A percentile compares a stretch with the other conserved stretches of the same genome.
These are phyloP conservation scores for Rhamphomyia laevipes DNA, from an alignment of 2,888 invertebrate species.

Conservation along the genomic window DNA sequence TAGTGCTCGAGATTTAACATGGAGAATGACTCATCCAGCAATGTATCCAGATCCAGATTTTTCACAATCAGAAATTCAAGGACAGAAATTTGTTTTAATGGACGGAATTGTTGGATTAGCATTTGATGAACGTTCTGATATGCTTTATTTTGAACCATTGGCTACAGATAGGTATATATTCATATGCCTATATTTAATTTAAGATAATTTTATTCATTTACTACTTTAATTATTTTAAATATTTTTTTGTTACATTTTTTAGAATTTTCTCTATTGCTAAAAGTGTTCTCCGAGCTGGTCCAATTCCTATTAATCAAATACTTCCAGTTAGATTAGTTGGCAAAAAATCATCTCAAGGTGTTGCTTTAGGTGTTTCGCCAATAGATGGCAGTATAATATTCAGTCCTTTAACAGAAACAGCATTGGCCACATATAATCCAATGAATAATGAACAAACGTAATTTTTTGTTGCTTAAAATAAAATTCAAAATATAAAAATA, in stretches of 20 bases:
- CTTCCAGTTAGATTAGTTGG: slow-evolving; percentile 67
- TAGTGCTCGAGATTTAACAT: slow-evolving; percentile 60
- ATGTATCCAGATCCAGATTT: slow-evolving; percentile 80
- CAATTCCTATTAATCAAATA: slow-evolving; percentile 54
- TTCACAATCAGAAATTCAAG: slow-evolving; percentile 59
- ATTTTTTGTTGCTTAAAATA: no score
- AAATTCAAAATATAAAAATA: not conserved
- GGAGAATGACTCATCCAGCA: slow-evolving; percentile 67
- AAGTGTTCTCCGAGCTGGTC: slow-evolving; percentile 58
- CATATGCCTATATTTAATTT: not conserved
- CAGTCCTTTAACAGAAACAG: slow-evolving; percentile 68
- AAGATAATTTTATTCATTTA: not conserved
- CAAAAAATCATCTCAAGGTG: slow-evolving; percentile 72
- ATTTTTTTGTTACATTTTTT: slow-evolving; percentile 25
- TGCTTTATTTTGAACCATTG: slow-evolving; percentile 54
- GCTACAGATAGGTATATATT: slow-evolving; percentile 47
- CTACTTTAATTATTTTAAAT: not conserved
- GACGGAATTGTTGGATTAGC: slow-evolving; percentile 57
- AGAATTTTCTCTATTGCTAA: slow-evolving; percentile 69
- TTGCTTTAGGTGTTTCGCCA: slow-evolving; percentile 60
- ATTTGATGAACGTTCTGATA: slow-evolving; percentile 44
- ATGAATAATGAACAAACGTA: slow-evolving; percentile 58
- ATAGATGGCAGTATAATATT: slow-evolving; percentile 63
- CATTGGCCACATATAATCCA: slow-evolving; percentile 70
- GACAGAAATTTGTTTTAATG: slow-evolving; percentile 51